Percentiles rank a stretch among this genome's conserved stretches.
These are phyloP conservation scores for Hippasteria phrygiana DNA, from an alignment of 53 echinoderm and acorn worm species.

Conservation along the genomic window DNA sequence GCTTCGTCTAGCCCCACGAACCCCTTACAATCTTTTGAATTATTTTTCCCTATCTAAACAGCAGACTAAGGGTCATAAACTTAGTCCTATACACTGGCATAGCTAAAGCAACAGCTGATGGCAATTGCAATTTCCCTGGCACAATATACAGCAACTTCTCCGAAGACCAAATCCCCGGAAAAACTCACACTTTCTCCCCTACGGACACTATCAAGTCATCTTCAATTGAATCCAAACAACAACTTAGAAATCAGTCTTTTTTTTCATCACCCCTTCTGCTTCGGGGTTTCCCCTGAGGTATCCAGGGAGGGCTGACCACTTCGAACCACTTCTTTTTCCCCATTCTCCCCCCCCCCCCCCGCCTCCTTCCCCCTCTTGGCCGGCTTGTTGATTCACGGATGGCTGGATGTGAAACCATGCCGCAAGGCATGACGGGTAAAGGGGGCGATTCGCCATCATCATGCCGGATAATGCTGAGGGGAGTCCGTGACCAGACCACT, in stretches of 20 bases:
- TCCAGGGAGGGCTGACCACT: conserved; percentile 32
- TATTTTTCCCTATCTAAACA: too few species aligned
- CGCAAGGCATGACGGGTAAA: conserved; percentile 69
- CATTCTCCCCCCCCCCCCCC: not conserved
- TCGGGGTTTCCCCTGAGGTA: conserved; percentile 30
- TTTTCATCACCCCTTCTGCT: not conserved
- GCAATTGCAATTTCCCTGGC: not conserved
- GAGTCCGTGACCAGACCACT: conserved; percentile 51
- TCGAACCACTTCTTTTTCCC: not conserved
- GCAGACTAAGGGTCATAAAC: not conserved
- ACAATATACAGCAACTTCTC: too few species aligned
- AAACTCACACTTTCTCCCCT: not conserved
- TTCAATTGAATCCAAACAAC: conserved; percentile 34
- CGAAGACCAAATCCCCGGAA: not conserved
- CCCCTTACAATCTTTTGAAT: too few species aligned
- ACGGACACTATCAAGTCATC: conserved; percentile 7
- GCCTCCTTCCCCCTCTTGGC: not conserved
- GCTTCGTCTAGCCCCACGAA: too few species aligned
- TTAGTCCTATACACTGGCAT: not conserved
- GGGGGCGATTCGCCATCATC: conserved; percentile 20
- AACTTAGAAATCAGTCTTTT: not conserved
- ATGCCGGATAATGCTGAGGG: not conserved
- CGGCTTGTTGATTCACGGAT: conserved; percentile 58
- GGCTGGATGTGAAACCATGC: conserved; percentile 50
- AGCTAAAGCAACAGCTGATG: not conserved